Evolutionary conservation across 2,113 vertebrate genomes (phyloP), one percentile per base, ranked within the genome.

Genomic region (Campylomormyrus numenius): DNA sequence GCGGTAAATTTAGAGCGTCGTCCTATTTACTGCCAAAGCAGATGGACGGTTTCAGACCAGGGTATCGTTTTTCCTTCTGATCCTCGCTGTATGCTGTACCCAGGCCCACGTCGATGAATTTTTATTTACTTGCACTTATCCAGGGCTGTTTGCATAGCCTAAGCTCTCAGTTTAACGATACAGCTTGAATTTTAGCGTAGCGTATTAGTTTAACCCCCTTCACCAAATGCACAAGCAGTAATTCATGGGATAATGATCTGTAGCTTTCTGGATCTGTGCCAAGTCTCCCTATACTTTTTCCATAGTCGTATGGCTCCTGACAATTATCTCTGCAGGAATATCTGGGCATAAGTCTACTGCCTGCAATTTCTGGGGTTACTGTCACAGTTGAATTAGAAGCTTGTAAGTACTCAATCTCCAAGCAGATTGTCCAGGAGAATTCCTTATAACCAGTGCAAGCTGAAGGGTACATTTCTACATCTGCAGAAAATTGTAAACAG

Each of bases 1-100:
- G 10, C 45, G 89, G 90, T 45, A 91, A 91, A 92, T 91, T 91
- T 92, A 92, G 90, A 88, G 50, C 52, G 24, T 48, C 90, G 3
- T 48, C 62, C 27, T 90, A 87, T 58, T 87, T 87, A 87, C 53
- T 46, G 80, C 84, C 21, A 87, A 58, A 21, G 21, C 27, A 87
- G 11, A 49, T 56, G 39, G 77, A 48, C 80, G 52, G 27, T 58
- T 87, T 11, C 39, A 46, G 56, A 88, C 35, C 39, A 88, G 6
- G 24, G 87, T 58, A 39, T 88, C 35, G 11, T 88, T 45, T 88
- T 88, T 88, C 46, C 56, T 27, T 53, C 35, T 62, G 52, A 39
- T 56, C 31, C 86, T 19, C 6, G 3, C 27, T 53, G 8, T 90
- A 8, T 89, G 46, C 21, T 52, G 45, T n/a, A 8, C 24, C 7